phyloP scores from a whole-genome alignment of 2,888 invertebrate species.

The Aquatica leii region DNA sequence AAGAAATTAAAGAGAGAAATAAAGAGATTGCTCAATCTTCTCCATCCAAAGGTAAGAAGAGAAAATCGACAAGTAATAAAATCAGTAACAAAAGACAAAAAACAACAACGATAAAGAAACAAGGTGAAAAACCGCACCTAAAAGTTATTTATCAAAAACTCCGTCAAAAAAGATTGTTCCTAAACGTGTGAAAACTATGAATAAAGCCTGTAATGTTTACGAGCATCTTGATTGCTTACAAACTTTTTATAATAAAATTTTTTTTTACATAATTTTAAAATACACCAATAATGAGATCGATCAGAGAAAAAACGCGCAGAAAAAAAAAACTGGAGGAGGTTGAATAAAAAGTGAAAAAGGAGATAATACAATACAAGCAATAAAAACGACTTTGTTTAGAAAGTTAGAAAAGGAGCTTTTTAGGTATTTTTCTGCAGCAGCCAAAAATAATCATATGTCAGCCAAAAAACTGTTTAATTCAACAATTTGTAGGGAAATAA shows the following conservation, averaged over 20 bases:
- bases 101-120: neutral
- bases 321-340: too few relatives aligned
- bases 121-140: neutral
- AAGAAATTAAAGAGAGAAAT: neutral
- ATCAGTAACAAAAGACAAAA: neutral
- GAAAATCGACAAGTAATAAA: too few relatives aligned
- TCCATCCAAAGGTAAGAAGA: neutral
- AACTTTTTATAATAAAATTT: too few relatives aligned
- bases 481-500: neutral
- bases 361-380: neutral
- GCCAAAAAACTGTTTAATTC: neutral
- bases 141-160: neutral
- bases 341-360: too few relatives aligned
- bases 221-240: too few relatives aligned
- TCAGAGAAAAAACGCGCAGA: too few relatives aligned
- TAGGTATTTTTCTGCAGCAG: too few relatives aligned
- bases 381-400: neutral
- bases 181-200: too few relatives aligned
- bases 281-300: neutral
- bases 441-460: too few relatives aligned
- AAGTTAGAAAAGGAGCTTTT: too few relatives aligned
- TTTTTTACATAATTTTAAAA: too few relatives aligned
- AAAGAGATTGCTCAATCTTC: neutral
- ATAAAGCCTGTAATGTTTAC: too few relatives aligned
- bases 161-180: neutral